Evolutionary conservation across 2,888 invertebrate species (phyloP).

Genomic region (Eilema depressum): DNA sequence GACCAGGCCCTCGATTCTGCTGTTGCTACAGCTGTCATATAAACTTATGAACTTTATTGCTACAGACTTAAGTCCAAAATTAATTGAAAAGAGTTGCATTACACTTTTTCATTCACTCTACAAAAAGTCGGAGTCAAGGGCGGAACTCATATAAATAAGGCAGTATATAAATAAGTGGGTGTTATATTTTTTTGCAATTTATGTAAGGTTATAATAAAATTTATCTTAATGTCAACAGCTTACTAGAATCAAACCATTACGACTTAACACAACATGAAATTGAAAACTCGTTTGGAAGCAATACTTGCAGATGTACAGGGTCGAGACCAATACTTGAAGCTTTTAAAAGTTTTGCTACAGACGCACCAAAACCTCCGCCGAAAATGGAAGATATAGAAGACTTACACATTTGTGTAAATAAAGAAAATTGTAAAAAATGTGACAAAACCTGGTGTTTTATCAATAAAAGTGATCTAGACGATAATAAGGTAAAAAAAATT

Average conservation of each 20-base stretch:
- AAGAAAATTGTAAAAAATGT: constrained; percentile 45
- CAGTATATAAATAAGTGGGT: too few relatives aligned
- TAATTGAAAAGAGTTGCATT: too few relatives aligned
- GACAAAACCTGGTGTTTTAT: constrained; percentile 66
- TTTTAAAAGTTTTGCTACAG: constrained; percentile 87
- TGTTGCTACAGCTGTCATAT: too few relatives aligned
- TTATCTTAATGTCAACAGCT: constrained; percentile 60
- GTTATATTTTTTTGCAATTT: too few relatives aligned
- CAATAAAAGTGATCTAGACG: constrained; percentile 53
- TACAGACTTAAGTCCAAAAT: too few relatives aligned
- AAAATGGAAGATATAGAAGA: constrained; percentile 69
- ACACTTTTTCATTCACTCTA: too few relatives aligned
- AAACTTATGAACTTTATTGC: too few relatives aligned
- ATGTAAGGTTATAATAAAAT: too few relatives aligned
- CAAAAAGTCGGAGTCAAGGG: too few relatives aligned
- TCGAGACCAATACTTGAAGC: constrained; percentile 89
- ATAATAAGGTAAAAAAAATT: constrained; percentile 56
- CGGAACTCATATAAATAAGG: too few relatives aligned
- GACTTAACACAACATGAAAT: constrained; percentile 88
- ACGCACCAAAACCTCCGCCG: constrained; percentile 64
- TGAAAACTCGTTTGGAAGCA: constrained; percentile 90
- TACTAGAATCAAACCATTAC: constrained; percentile 57
- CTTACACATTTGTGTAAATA: constrained; percentile 56
- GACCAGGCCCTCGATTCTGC: too few relatives aligned
- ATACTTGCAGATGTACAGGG: constrained; percentile 91